phyloP scores from a whole-genome alignment of 1,140 invertebrate species.

The Macrotrachela quadricornifera region DNA sequence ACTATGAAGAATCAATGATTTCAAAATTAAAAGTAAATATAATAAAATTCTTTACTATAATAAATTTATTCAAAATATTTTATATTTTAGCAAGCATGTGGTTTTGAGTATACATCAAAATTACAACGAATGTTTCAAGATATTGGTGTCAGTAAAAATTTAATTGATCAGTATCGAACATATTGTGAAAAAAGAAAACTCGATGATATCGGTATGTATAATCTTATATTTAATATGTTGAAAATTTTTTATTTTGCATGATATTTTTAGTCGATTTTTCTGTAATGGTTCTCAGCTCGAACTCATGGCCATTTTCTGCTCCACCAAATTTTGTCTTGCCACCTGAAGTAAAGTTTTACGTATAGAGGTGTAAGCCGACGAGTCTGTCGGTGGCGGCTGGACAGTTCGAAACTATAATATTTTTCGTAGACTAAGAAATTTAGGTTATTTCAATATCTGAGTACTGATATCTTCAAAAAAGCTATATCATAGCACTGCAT shows the following conservation, averaged over 20 bases:
- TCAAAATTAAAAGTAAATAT: slow-evolving; percentile 63
- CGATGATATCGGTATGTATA: too few relatives aligned
- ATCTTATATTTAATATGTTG: too few relatives aligned
- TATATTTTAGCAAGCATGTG: slow-evolving; percentile 60
- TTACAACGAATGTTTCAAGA: slow-evolving; percentile 96
- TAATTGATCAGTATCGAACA: slow-evolving; percentile 69
- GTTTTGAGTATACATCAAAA: slow-evolving; percentile 97
- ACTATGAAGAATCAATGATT: slow-evolving; percentile 97
- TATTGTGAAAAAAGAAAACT: too few relatives aligned
- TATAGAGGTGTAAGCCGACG: too few relatives aligned
- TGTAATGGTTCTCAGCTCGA: slow-evolving; percentile 58
- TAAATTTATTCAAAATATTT: slow-evolving; percentile 2
- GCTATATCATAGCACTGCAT: too few relatives aligned
- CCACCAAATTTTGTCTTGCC: slow-evolving; percentile 70
- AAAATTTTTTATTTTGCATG: too few relatives aligned
- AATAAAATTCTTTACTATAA: not conserved
- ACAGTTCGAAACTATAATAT: too few relatives aligned
- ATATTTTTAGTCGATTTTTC: slow-evolving; percentile 10
- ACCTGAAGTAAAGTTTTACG: slow-evolving; percentile 47
- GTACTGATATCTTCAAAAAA: not conserved
- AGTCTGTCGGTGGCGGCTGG: too few relatives aligned
- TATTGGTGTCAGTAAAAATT: slow-evolving; percentile 86
- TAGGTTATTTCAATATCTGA: too few relatives aligned
- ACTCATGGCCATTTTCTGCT: slow-evolving; percentile 93
- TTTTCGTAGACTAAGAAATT: too few relatives aligned